Evolutionary conservation across 2,888 invertebrate genomes (phyloP).

Genomic region (Conus canariensis): DNA sequence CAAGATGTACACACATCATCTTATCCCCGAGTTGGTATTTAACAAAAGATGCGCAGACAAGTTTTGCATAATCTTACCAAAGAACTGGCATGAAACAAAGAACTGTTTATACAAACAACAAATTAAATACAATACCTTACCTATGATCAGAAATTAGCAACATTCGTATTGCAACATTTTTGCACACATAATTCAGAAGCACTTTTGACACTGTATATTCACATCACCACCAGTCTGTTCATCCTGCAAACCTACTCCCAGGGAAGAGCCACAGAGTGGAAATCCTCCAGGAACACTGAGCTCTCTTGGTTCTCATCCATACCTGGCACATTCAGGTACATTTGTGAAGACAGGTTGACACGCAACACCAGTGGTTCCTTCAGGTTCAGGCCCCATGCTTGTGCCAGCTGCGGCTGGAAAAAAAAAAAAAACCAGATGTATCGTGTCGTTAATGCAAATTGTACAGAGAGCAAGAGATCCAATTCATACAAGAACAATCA

Average conservation of each 20-base stretch:
- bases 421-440: neutral
- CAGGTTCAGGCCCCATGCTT: slow-evolving; percentile 68
- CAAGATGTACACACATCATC: no score
- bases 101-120: no score
- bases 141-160: no score
- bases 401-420: slow-evolving; percentile 51
- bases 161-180: no score
- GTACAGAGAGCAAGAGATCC: no score
- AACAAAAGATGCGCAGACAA: no score
- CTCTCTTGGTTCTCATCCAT: neutral
- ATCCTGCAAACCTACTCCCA: no score
- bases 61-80: no score
- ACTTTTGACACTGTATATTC: neutral
- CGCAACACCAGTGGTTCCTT: slow-evolving; percentile 66
- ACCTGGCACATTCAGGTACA: slow-evolving; percentile 67
- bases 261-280: no score
- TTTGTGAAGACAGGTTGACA: slow-evolving; percentile 62
- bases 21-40: no score
- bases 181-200: neutral
- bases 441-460: neutral
- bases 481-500: no score
- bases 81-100: neutral
- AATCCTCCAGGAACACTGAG: neutral
- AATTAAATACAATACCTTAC: no score
- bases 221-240: neutral